phyloP scores from a whole-genome alignment of 2,888 invertebrate genomes.

The Zaprionus bogoriensis region DNA sequence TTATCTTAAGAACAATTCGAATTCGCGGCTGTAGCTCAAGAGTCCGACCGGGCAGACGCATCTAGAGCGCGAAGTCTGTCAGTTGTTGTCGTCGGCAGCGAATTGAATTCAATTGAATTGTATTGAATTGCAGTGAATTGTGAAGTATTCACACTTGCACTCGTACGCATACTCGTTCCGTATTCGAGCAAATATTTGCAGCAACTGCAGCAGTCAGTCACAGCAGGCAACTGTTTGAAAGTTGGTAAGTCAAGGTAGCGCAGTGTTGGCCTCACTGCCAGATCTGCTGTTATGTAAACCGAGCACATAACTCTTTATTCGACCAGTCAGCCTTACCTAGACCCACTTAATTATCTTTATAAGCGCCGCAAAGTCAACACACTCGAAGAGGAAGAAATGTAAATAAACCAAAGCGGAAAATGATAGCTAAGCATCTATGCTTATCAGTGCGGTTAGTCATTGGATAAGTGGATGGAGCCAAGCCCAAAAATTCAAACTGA shows the following conservation, averaged over 20 bases:
- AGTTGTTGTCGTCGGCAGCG: conserved; percentile 49
- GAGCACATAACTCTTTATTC: conserved; percentile 55
- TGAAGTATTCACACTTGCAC: conserved; percentile 10
- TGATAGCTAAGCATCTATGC: conserved; percentile 54
- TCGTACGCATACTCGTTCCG: neutral
- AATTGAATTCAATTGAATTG: conserved; percentile 7
- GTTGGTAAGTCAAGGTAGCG: conserved; percentile 46
- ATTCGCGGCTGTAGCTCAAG: conserved; percentile 52
- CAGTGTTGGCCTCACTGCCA: neutral
- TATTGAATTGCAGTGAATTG: no score
- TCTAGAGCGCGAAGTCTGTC: conserved; percentile 55
- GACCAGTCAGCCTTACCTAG: conserved; percentile 52
- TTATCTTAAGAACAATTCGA: conserved; percentile 66
- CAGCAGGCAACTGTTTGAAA: conserved; percentile 38
- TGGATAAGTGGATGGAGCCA: conserved; percentile 47
- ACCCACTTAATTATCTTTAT: conserved; percentile 67
- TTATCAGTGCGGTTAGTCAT: conserved; percentile 44
- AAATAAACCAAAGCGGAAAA: conserved; percentile 34
- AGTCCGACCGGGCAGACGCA: conserved; percentile 52
- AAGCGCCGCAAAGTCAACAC: conserved; percentile 22
- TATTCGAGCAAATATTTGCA: conserved; percentile 39
- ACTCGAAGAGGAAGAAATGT: conserved; percentile 34
- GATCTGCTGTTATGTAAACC: conserved; percentile 48
- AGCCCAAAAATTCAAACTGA: conserved; percentile 16
- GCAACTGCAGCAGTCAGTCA: conserved; percentile 41